phyloP scores from a whole-genome alignment of 2,888 invertebrate species.

The Coelinius sp. region DNA sequence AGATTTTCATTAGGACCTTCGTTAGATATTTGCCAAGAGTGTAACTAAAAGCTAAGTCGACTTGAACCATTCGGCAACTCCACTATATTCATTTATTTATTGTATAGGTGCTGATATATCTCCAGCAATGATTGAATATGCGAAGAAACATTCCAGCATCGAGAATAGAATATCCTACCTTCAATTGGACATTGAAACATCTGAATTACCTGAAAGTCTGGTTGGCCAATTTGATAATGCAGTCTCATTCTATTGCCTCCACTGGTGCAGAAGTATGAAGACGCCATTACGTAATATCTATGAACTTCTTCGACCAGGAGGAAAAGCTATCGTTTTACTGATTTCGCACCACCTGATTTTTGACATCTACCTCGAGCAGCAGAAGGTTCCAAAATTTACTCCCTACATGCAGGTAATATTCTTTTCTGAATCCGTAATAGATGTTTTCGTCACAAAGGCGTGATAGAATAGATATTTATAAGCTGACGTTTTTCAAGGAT shows the following conservation, averaged over 20 bases:
- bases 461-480: too few species aligned
- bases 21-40: neutral
- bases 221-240: neutral
- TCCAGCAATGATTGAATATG: constrained; percentile 79
- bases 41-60: too few species aligned
- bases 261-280: constrained; percentile 83
- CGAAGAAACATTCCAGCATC: constrained; percentile 73
- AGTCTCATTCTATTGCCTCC: constrained; percentile 75
- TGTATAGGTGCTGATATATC: constrained; percentile 79
- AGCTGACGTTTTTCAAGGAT: constrained; percentile 67
- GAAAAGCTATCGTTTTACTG: constrained; percentile 79
- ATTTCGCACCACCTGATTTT: constrained; percentile 79
- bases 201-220: constrained; percentile 70
- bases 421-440: too few species aligned
- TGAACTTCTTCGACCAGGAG: constrained; percentile 76
- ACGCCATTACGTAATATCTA: constrained; percentile 77
- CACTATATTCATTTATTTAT: neutral
- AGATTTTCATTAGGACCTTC: too few species aligned
- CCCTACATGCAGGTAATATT: constrained; percentile 74
- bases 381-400: constrained; percentile 74
- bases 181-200: constrained; percentile 74
- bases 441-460: too few species aligned
- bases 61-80: too few species aligned
- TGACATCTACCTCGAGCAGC: constrained; percentile 77
- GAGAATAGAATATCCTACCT: constrained; percentile 71